Evolutionary conservation across 2,797 vertebrate species (phyloP).

Genomic region (Phoebastria nigripes): DNA sequence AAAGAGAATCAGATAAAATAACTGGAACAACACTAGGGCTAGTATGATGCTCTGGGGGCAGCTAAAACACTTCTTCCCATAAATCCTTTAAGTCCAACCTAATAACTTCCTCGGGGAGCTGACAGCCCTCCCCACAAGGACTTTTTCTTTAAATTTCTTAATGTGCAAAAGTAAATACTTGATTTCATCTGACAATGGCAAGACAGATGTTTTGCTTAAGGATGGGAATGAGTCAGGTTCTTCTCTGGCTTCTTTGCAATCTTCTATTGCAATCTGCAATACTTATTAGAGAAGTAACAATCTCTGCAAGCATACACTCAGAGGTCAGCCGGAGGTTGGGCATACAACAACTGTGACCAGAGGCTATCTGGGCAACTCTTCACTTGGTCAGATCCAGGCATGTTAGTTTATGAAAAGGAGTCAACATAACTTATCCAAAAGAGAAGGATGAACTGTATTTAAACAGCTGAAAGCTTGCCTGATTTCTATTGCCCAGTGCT

Average conservation of each 20-base stretch:
- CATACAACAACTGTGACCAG: not conserved
- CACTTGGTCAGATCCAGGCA: not conserved
- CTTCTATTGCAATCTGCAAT: not conserved
- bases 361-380: not conserved
- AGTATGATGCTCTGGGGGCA: not conserved
- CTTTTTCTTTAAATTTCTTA: not conserved
- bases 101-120: not conserved
- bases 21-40: not conserved
- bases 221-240: not conserved
- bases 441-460: not conserved
- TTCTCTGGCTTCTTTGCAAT: not conserved
- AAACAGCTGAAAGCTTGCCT: not conserved
- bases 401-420: not conserved
- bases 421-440: not conserved
- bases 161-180: not conserved
- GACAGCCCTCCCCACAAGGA: not conserved
- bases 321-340: not conserved
- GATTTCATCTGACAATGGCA: not conserved
- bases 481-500: not conserved
- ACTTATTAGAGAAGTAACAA: not conserved
- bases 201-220: slow-evolving; percentile 1
- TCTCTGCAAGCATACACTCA: not conserved
- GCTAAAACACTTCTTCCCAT: not conserved
- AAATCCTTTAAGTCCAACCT: not conserved
- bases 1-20: not conserved